Conservation (phyloP, 2,888 invertebrate genomes). For the Rosalia funebris region DNA sequence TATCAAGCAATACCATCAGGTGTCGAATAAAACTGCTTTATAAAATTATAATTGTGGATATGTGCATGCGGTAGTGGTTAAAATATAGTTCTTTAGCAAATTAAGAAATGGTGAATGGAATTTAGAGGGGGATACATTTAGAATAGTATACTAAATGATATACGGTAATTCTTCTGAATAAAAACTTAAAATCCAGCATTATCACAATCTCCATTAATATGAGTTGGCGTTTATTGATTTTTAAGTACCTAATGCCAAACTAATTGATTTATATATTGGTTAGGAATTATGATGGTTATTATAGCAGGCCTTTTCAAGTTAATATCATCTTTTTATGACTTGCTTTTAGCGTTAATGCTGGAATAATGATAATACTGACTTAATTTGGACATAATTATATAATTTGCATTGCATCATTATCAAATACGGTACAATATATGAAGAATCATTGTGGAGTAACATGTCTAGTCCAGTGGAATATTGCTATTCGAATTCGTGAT, state of each 20-base stretch:
- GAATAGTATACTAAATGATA: too few relatives aligned
- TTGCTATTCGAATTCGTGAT: too few relatives aligned
- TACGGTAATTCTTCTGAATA: too few relatives aligned
- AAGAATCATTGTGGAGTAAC: too few relatives aligned
- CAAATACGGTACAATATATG: not conserved
- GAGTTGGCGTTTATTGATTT: slow-evolving; percentile 16
- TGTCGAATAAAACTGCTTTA: too few relatives aligned
- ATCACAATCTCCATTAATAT: slow-evolving; percentile 6
- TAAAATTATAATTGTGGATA: too few relatives aligned
- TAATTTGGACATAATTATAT: not conserved
- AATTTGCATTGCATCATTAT: not conserved
- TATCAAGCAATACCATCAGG: too few relatives aligned
- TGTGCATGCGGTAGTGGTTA: too few relatives aligned
- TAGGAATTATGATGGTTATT: slow-evolving; percentile 13
- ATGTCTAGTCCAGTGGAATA: too few relatives aligned
- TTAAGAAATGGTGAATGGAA: too few relatives aligned
- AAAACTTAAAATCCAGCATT: not conserved
- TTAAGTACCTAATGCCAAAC: slow-evolving; percentile 3
- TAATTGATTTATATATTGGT: slow-evolving; percentile 14
- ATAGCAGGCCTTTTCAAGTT: slow-evolving; percentile 3
- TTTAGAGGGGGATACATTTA: too few relatives aligned
- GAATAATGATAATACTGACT: not conserved
- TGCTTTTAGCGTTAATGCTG: not conserved
- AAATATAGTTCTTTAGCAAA: too few relatives aligned
- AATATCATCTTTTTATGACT: not conserved